Evolutionary conservation across 2,888 invertebrate genomes (phyloP), one percentile per base, ranked within the genome.

Genomic region (Tinea trinotella): DNA sequence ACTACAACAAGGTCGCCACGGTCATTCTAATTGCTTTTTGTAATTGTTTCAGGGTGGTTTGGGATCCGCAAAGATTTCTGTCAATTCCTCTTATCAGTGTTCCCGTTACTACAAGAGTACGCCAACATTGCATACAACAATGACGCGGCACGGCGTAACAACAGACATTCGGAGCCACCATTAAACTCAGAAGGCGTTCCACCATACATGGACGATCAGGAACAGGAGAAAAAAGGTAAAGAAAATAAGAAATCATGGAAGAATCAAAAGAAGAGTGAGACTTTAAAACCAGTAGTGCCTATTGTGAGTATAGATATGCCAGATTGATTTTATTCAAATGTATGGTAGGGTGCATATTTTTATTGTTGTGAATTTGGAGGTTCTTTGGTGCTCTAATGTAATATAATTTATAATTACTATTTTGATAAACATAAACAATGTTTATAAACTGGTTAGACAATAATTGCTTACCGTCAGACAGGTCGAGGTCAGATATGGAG

Each of bases 51-150:
- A 97, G 96, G 98, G 98, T 98, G 98, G 99, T 99, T 99, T 79
- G 99, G 98, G 54, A 95, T 99, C 64, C 90, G 98, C 52, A 97
- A 97, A 87, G 98, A 98, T 71, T 97, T 99, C 75, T 98, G 98
- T 73, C 95, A 96, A 65, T 98, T 98, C 77, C 88, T 99, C n/a
- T 86, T 99, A 24, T 95, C 96, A 54, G 91, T 94, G 10, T 98
- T 97, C 81, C 99, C 99, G 0, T 88, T 97, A 59, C 88, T 99
- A 46, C 98, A 98, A 87, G 98, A 99, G 71, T 99, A 99, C 76
- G 99, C 98, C 15, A 99, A 99, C 79, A 98, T 99, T 62, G 96
- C 98, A 4, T 99, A 99, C 77, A 92, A 91, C 74, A 91, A 90
- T 61, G 93, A 90, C 62, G 68, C 70, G 36, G 75, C 62, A 20